Evolutionary conservation across 2,888 invertebrate genomes (phyloP).

Genomic region (Limenitis camilla): DNA sequence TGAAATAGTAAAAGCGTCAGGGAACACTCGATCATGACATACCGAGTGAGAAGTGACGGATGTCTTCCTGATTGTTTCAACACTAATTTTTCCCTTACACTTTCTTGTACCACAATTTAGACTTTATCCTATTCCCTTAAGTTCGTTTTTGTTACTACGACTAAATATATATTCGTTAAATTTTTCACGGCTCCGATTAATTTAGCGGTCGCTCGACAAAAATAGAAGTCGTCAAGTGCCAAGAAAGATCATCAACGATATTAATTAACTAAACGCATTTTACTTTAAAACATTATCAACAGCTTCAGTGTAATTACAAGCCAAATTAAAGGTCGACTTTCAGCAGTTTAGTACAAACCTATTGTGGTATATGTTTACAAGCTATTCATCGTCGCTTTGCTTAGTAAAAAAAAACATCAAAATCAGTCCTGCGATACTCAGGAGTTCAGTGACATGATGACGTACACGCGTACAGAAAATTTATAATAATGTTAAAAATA

Average conservation of each 20-base stretch:
- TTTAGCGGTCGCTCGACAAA: conserved; percentile 38
- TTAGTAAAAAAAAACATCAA: too few species aligned
- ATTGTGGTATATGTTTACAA: too few species aligned
- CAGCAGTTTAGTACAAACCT: too few species aligned
- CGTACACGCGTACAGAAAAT: too few species aligned
- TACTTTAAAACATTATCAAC: conserved; percentile 1
- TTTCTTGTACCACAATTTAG: conserved; percentile 15
- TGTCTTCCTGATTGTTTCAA: conserved; percentile 55
- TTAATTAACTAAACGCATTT: conserved; percentile 25
- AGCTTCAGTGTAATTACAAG: too few species aligned
- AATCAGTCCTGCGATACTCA: too few species aligned
- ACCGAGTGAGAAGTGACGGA: conserved; percentile 40
- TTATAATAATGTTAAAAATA: too few species aligned
- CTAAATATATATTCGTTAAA: conserved; percentile 5
- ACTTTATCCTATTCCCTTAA: conserved; percentile 27
- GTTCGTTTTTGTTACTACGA: conserved; percentile 12
- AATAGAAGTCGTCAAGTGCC: conserved; percentile 45
- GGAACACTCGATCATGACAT: too few species aligned
- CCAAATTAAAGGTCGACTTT: too few species aligned
- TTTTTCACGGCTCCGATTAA: conserved; percentile 43
- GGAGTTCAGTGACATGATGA: too few species aligned
- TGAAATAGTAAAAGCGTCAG: too few species aligned
- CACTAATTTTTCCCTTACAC: conserved; percentile 15
- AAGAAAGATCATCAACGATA: conserved; percentile 44
- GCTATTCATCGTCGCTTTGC: too few species aligned